Evolutionary conservation across 2,797 vertebrate species (phyloP).

Genomic region (Malacoraja senta): DNA sequence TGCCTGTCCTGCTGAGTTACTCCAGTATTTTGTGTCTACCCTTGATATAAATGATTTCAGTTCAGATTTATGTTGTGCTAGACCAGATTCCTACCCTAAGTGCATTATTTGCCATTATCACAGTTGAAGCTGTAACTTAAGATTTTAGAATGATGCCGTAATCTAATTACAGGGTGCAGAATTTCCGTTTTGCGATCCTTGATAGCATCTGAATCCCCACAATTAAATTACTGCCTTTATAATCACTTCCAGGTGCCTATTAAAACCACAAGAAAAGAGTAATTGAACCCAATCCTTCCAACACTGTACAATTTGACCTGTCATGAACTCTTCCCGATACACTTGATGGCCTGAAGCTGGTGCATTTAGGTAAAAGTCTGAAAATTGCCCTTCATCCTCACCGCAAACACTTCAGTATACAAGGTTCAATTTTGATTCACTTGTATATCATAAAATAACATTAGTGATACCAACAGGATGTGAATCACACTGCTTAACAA

Average conservation of each 20-base stretch:
- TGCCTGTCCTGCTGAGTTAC: no score
- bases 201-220: slow-evolving; percentile 6
- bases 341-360: neutral
- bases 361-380: neutral
- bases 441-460: neutral
- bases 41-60: neutral
- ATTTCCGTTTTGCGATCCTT: neutral
- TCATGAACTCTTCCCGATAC: neutral
- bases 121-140: neutral
- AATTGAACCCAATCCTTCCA: neutral
- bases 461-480: neutral
- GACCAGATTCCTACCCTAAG: neutral
- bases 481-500: neutral
- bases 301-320: slow-evolving; percentile 10
- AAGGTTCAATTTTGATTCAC: neutral
- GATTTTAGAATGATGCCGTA: neutral
- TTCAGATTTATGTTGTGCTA: neutral
- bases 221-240: slow-evolving; percentile 21
- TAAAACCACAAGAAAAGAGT: neutral
- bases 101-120: neutral
- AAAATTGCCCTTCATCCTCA: neutral
- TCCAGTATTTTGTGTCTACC: no score
- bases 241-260: slow-evolving; percentile 23
- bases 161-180: neutral
- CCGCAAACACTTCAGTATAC: neutral